Conservation (phyloP, 2,113 vertebrate species). For the Hydrolagus affinis region DNA sequence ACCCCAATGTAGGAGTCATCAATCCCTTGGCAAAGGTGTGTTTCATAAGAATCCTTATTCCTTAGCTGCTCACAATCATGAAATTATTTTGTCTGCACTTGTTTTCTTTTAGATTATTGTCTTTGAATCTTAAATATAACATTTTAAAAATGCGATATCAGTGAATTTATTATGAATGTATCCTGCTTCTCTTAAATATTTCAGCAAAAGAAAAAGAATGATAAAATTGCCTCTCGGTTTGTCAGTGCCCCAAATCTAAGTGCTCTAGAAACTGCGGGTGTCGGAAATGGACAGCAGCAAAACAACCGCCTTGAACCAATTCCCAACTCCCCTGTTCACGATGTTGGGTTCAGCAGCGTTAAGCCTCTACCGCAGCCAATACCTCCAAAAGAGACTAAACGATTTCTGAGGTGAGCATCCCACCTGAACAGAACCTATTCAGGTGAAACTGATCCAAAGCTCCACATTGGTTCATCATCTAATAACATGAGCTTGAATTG, state of each 20-base stretch:
- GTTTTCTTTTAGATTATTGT: background rate
- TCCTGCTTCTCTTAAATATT: slow-evolving; percentile 56
- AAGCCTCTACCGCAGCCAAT: slow-evolving; percentile 90
- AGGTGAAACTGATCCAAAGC: slow-evolving; percentile 6
- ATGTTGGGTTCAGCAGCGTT: slow-evolving; percentile 93
- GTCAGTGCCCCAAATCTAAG: slow-evolving; percentile 93
- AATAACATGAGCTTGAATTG: background rate
- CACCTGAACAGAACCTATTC: slow-evolving; percentile 39
- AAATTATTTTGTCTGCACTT: background rate
- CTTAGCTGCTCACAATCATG: background rate
- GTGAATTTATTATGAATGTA: slow-evolving; percentile 43
- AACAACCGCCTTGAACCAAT: slow-evolving; percentile 87
- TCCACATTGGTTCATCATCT: background rate
- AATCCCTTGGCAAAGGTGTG: slow-evolving; percentile 96
- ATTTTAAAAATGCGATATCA: slow-evolving; percentile 37
- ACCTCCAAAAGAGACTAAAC: slow-evolving; percentile 95
- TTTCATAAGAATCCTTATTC: background rate
- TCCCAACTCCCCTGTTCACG: slow-evolving; percentile 92
- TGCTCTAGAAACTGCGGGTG: slow-evolving; percentile 77
- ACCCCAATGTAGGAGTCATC: slow-evolving; percentile 93
- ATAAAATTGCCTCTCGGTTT: slow-evolving; percentile 93
- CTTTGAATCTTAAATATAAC: slow-evolving; percentile 34
- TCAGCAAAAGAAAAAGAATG: slow-evolving; percentile 99
- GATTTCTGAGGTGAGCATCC: slow-evolving; percentile 93
- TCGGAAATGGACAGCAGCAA: slow-evolving; percentile 74